Evolutionary conservation across 35 echinoderm and acorn worm genomes (phyloP).

Genomic region (Apostichopus japonicus): DNA sequence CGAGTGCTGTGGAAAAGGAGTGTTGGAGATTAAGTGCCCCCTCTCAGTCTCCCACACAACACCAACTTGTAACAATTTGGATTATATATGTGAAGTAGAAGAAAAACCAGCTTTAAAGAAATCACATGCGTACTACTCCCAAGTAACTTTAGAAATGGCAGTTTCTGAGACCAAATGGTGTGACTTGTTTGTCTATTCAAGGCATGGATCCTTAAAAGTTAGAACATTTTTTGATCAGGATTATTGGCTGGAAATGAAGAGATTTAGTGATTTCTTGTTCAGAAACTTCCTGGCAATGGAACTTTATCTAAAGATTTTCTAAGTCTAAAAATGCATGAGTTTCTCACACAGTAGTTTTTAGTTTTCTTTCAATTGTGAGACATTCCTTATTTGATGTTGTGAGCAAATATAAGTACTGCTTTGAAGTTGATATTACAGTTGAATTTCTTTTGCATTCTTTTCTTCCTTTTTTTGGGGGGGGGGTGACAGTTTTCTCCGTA

Average conservation of each 20-base stretch:
- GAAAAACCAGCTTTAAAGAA: background rate
- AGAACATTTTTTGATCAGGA: constrained; percentile 16
- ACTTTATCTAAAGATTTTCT: no score
- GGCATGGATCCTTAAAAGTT: constrained; percentile 22
- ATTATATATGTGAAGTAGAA: background rate
- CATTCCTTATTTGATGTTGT: no score
- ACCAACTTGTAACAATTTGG: constrained; percentile 17
- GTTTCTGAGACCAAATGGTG: constrained; percentile 45
- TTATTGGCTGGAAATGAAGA: background rate
- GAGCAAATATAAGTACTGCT: no score
- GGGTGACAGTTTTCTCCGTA: no score
- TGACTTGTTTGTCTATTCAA: constrained; percentile 69
- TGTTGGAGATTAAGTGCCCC: constrained; percentile 61
- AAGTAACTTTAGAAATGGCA: constrained; percentile 58
- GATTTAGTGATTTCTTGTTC: no score
- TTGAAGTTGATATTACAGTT: no score
- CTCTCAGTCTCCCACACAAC: constrained; percentile 5
- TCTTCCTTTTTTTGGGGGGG: no score
- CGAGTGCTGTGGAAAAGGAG: constrained; percentile 47
- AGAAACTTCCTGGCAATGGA: no score
- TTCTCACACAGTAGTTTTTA: no score
- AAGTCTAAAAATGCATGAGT: no score
- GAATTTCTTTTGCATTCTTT: no score
- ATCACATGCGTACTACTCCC: constrained; percentile 37
- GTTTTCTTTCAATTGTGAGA: no score